Base-by-base conservation (phyloP, 1,140 invertebrate species). In the Helicoverpa armigera region DNA sequence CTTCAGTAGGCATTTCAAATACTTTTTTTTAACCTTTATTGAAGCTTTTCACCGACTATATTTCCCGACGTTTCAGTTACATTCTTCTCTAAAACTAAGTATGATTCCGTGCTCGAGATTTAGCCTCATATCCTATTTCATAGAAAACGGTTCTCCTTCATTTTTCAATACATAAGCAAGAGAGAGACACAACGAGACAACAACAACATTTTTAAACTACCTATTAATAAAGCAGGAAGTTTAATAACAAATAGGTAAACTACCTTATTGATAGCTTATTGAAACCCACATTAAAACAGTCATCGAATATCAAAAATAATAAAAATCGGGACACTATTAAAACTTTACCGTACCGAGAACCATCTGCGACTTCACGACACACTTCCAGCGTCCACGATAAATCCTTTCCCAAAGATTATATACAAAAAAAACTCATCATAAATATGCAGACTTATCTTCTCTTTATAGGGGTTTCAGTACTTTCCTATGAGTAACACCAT, bases 391-490 rank as follows among this genome's bases (percentile, higher is more conserved):
- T 63, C 31, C 13, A 11, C 13, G 43, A n/a, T 69, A 69, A 69
- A 51, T 29, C 65, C 65, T 51, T 69, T 67, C 18, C 9, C 23
- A 69, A 51, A 69, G 65, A 69, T 69, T 56, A 56, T 56, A 3
- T n/a, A 56, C 7, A 56, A 50, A 67, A 50, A 67, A 18, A 18
- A 35, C 65, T 69, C 65, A 14, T 51, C 65, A 69, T 69, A 69
- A 69, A 69, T 69, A 69, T 69, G 65, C 48, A 69, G 48, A 69
- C 43, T 69, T 51, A 69, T 69, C 65, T 50, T n/a, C 65, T 69
- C 65, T 69, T 69, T 69, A 69, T 69, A 23, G 65, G 2, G 65
- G 65, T 67, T 35, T 67, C 5, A 67, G 63, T 69, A 69, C 48
- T 51, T 69, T 69, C 16, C 48, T 51, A 51, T 18, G 51, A 10